These are phyloP conservation scores for Podarcis cretensis DNA, from an alignment of 2,113 vertebrate genomes.

Conservation along the genomic window DNA sequence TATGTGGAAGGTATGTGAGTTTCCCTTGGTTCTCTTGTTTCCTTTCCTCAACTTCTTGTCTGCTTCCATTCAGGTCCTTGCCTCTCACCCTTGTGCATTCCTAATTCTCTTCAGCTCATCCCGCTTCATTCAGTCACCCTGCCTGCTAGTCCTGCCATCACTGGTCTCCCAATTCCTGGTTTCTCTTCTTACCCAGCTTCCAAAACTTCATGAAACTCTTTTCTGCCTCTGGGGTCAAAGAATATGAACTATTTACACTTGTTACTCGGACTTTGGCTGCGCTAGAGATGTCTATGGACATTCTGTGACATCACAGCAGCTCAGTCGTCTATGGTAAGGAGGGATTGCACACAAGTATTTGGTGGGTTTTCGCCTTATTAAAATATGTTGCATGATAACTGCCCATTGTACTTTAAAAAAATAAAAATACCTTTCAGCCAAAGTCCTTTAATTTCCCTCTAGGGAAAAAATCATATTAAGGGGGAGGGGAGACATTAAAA, in stretches of 20 bases:
- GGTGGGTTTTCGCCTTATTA: background rate
- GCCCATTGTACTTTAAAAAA: background rate
- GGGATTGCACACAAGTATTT: background rate
- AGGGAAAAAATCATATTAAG: background rate
- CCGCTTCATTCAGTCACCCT: background rate
- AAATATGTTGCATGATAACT: background rate
- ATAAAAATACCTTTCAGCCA: background rate
- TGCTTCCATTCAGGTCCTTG: background rate
- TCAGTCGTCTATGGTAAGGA: background rate
- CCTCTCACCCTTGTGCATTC: background rate
- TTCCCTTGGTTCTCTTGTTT: background rate
- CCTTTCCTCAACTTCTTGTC: background rate
- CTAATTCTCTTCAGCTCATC: background rate
- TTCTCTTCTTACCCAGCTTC: background rate
- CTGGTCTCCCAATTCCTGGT: background rate
- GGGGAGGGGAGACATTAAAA: background rate
- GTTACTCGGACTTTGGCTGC: background rate
- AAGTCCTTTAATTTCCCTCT: background rate
- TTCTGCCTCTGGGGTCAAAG: background rate
- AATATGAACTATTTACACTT: background rate
- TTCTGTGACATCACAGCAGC: background rate
- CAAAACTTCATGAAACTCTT: background rate
- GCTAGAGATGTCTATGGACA: background rate
- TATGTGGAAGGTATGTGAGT: too few species aligned
- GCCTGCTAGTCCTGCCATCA: background rate